A percentile compares a stretch with the other conserved stretches of the same genome.
Evolutionary conservation across 2,888 invertebrate species (phyloP).

Genomic region (Lycaena phlaeas): DNA sequence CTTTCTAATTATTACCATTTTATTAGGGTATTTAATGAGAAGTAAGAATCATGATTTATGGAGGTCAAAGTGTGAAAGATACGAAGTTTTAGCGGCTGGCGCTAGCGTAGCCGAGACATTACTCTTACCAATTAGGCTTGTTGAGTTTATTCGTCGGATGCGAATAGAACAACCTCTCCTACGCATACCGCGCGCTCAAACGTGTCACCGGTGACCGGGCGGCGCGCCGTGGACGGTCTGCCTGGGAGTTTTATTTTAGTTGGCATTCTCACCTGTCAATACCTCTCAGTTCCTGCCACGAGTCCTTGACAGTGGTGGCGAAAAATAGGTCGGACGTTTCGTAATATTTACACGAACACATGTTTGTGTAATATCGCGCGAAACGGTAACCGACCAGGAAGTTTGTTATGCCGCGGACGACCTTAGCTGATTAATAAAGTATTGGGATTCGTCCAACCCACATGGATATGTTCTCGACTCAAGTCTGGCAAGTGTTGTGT

Average conservation of each 20-base stretch:
- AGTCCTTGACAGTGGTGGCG: slow-evolving; percentile 55
- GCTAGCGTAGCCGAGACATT: neutral
- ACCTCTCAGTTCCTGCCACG: slow-evolving; percentile 43
- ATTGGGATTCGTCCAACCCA: slow-evolving; percentile 54
- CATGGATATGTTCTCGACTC: slow-evolving; percentile 52
- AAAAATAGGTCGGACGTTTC: neutral
- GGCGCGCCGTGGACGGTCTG: too few species aligned
- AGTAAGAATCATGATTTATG: neutral
- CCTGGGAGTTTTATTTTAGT: slow-evolving; percentile 62
- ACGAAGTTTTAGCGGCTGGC: neutral
- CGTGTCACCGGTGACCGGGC: slow-evolving; percentile 3
- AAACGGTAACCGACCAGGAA: neutral
- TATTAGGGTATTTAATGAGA: too few species aligned
- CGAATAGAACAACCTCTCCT: neutral
- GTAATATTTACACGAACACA: neutral
- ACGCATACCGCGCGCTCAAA: slow-evolving; percentile 6
- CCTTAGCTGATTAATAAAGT: slow-evolving; percentile 33
- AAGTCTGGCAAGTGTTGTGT: slow-evolving; percentile 50
- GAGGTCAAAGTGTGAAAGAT: neutral
- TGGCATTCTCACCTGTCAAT: slow-evolving; percentile 43
- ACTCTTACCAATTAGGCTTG: neutral
- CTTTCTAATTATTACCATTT: too few species aligned
- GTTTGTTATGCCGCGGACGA: slow-evolving; percentile 12
- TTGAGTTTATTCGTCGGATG: neutral
- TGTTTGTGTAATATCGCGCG: neutral